A percentile compares a stretch with the other conserved stretches of the same genome.
Conservation (phyloP, 2,888 invertebrate species). For the Koerneria pararmatus region DNA sequence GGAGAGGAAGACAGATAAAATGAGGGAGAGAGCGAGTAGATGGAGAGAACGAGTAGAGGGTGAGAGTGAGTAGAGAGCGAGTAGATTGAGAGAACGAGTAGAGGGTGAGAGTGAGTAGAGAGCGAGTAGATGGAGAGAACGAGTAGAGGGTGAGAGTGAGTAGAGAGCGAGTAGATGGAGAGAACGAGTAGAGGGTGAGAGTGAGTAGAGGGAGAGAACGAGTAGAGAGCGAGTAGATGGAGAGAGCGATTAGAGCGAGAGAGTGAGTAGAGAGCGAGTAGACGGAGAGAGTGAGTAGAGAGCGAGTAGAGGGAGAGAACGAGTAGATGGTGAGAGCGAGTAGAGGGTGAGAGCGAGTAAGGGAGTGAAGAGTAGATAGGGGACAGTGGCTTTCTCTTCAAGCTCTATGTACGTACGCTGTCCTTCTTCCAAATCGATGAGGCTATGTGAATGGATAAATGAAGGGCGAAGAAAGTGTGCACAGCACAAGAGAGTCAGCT, state of each 20-base stretch:
- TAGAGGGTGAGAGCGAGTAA: neutral
- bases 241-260: slow-evolving; percentile 17
- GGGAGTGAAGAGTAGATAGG: neutral
- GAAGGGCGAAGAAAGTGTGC: no score
- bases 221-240: slow-evolving; percentile 15
- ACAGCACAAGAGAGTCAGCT: no score
- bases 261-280: slow-evolving; percentile 26
- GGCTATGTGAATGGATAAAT: no score
- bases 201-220: neutral
- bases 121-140: neutral
- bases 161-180: neutral
- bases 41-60: neutral
- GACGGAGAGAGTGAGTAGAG: slow-evolving; percentile 24
- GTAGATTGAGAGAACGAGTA: neutral
- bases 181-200: neutral
- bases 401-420: no score
- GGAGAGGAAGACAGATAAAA: neutral
- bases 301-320: slow-evolving; percentile 2
- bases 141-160: neutral
- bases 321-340: neutral
- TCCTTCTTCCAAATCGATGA: no score
- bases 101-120: neutral
- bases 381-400: no score
- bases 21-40: neutral
- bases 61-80: neutral